Evolutionary conservation across 2,888 invertebrate species (phyloP), one percentile per base, ranked within the genome.

Genomic region (Caenorhabditis sp.): DNA sequence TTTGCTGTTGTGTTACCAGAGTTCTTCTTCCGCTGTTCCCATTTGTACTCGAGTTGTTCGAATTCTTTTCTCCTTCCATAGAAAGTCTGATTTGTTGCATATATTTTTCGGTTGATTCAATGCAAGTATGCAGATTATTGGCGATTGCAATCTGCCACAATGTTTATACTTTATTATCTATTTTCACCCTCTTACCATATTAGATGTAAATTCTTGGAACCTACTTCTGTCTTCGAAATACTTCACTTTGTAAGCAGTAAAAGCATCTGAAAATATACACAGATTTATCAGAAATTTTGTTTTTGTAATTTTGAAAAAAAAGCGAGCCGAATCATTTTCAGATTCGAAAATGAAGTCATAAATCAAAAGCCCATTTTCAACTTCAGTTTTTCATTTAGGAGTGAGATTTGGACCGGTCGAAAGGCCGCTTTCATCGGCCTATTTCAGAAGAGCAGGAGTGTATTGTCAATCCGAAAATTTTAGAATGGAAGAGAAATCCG

Each of bases 201-300:
- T 86, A 1, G 78, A 62, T 1, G 87, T 87, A 68, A 80, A 88
- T 49, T 69, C 66, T 37, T 72, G 65, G 62, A 91, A 92, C 88
- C 93, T 93, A 83, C 93, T 94, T 8, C 97, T 91, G 88, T 97
- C 95, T 85, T 93, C 93, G 89, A 97, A 95, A 89, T 97, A 95
- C 74, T 92, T 92, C 74, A 92, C 93, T 90, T 95, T 95, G 87
- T 94, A 95, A 78, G 93, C 93, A 58, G 93, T 91, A 50, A 97
- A 93, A 8, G 94, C 94, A 75, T 93, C 93, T 89, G 84, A 10
- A 88, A 81, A 53, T n/a, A n/a, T n/a, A n/a, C 69, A 43, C 12
- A n/a, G n/a, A 5, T 58, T 36, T n/a, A n/a, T 58, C 2, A 31
- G n/a, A n/a, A 58, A 62, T 43, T 49, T 37, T 57, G 26, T n/a